Conservation (phyloP, 2,113 vertebrate genomes). For the Zapornia atra region DNA sequence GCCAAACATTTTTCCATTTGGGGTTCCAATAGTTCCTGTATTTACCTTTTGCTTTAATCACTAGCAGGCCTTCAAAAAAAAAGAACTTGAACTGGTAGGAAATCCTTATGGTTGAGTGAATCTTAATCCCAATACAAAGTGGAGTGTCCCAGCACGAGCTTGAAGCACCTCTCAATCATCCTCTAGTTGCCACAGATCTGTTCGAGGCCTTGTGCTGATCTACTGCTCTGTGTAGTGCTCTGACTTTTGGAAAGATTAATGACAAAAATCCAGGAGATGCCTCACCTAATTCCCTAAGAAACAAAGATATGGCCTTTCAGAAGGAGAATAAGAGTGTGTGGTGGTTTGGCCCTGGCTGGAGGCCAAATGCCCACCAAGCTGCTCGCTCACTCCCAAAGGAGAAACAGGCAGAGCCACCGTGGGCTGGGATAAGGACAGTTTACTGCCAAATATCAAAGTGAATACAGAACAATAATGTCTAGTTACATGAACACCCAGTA, state of each 20-base stretch:
- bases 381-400: no score
- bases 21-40: background rate
- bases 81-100: background rate
- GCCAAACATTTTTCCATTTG: background rate
- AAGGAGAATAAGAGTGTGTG: background rate
- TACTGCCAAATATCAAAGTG: no score
- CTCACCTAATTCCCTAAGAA: background rate
- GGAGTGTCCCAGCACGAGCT: background rate
- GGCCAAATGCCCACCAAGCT: no score
- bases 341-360: no score
- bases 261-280: background rate
- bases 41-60: background rate
- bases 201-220: background rate
- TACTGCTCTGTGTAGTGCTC: background rate
- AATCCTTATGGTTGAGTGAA: background rate
- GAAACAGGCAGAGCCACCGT: no score
- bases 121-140: background rate
- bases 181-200: background rate
- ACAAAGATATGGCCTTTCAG: background rate
- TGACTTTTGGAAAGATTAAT: background rate
- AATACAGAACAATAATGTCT: no score
- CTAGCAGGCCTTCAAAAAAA: accelerated
- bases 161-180: background rate
- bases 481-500: no score
- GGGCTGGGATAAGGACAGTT: no score